Base-by-base conservation (phyloP, 2,113 vertebrate species). In the Turnix velox region DNA sequence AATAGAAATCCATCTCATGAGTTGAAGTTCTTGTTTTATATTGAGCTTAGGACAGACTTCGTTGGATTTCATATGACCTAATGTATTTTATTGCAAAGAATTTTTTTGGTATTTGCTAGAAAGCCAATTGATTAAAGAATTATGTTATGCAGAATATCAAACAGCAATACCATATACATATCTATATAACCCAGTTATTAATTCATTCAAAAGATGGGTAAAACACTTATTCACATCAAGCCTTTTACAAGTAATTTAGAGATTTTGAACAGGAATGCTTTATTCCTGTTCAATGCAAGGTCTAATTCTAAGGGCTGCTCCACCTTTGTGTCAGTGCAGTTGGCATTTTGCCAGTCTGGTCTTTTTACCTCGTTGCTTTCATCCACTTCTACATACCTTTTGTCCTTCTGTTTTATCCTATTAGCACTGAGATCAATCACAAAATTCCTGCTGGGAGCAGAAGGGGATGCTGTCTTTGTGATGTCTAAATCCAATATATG, bases 391-490 rank as follows among this genome's bases (percentile, higher is more conserved):
- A 33, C 33, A 55, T 31, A 55, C 15, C 35, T 96, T 90, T 92
- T 86, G 35, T 80, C 78, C 86, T 88, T 88, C 79, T 78, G 39
- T 87, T 93, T 92, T 85, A 94, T 89, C 63, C 63, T 69, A 94
- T 83, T 88, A 91, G 68, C 72, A 77, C 65, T 43, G 79, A 69
- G 79, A 90, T 95, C 90, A 92, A 59, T 88, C 85, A 77, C n/a
- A 49, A 77, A 74, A 77, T 85, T 94, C 82, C 85, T 80, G 63
- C 82, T 95, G 67, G 87, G 93, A 92, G 42, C 54, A 91, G 63
- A 87, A 88, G 52, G 81, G 51, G 45, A 72, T 78, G 66, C 33
- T 84, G 35, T 52, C 66, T 79, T 84, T 87, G 25, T 87, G 69
- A 84, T 79, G 42, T 82, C 54, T 94, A 87, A 92, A 94, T 89